Conservation (phyloP, 2,888 invertebrate species). For the Archaeoteleia sp. region DNA sequence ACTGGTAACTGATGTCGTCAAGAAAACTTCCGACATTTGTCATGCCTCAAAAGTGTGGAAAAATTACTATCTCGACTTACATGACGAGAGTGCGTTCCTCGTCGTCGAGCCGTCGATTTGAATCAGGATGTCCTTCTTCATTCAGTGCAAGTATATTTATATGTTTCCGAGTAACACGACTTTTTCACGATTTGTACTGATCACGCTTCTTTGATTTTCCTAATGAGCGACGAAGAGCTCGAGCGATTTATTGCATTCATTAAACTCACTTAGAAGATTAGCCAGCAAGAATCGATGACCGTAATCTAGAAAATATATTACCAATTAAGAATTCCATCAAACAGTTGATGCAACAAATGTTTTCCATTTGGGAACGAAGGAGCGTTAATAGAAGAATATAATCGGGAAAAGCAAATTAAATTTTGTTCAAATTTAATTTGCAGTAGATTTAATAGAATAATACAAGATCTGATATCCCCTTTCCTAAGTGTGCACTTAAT, state of each 20-base stretch:
- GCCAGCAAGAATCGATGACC: constrained; percentile 16
- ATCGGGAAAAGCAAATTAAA: no score
- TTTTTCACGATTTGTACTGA: constrained; percentile 22
- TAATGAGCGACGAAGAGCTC: constrained; percentile 32
- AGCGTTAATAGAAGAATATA: no score
- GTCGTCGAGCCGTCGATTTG: constrained; percentile 26
- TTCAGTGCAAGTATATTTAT: constrained; percentile 19
- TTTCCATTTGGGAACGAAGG: no score
- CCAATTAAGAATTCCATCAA: constrained; percentile 19
- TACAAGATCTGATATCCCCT: no score
- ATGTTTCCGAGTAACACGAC: constrained; percentile 15
- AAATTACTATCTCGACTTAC: not conserved
- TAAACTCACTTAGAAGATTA: constrained; percentile 18
- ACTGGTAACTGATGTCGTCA: not conserved
- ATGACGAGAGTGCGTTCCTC: not conserved
- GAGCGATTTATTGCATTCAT: constrained; percentile 31
- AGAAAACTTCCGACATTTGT: not conserved
- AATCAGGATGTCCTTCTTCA: constrained; percentile 49
- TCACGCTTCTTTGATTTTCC: constrained; percentile 29
- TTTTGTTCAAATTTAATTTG: no score
- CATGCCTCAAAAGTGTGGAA: not conserved
- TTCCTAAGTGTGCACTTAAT: no score
- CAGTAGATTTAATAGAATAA: no score
- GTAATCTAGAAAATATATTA: constrained; percentile 17
- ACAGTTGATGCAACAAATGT: constrained; percentile 8